Conservation (phyloP, 2,797 vertebrate genomes). For the Eleutherodactylus coqui region DNA sequence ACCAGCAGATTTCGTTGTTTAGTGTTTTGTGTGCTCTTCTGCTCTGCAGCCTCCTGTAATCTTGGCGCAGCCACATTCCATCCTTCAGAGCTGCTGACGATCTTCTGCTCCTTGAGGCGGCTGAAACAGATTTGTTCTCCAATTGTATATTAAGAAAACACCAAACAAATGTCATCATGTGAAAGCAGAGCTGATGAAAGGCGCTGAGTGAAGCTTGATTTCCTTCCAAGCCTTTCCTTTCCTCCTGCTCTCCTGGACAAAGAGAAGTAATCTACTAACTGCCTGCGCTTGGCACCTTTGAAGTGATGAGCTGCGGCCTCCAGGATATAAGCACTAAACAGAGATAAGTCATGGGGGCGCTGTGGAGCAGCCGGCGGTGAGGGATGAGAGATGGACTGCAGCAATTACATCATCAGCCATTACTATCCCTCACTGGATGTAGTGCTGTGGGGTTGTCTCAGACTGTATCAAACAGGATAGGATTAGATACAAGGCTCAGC, state of each 20-base stretch:
- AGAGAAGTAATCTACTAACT: slow-evolving; percentile 26
- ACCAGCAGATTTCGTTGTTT: not conserved
- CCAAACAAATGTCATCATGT: slow-evolving; percentile 47
- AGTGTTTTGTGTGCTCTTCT: not conserved
- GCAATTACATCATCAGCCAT: not conserved
- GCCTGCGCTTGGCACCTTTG: slow-evolving; percentile 4
- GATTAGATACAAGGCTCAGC: not conserved
- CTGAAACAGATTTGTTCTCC: slow-evolving; percentile 22
- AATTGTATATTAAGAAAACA: slow-evolving; percentile 31
- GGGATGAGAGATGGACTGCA: not conserved
- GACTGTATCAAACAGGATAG: not conserved
- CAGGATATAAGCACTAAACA: slow-evolving; percentile 11
- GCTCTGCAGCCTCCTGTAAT: slow-evolving; percentile 13
- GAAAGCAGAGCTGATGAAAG: slow-evolving; percentile 38
- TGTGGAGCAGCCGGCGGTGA: not conserved
- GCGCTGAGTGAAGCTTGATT: slow-evolving; percentile 35
- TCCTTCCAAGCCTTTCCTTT: slow-evolving; percentile 28
- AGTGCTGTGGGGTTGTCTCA: no score
- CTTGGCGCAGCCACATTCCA: slow-evolving; percentile 14
- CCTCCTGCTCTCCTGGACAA: slow-evolving; percentile 34
- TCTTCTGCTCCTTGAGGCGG: slow-evolving; percentile 7
- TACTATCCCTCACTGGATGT: not conserved
- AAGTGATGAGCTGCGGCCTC: slow-evolving; percentile 36
- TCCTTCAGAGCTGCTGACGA: slow-evolving; percentile 21
- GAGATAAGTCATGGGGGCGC: not conserved